Evolutionary conservation across 2,888 invertebrate genomes (phyloP).

Genomic region (Melanchra persicariae): DNA sequence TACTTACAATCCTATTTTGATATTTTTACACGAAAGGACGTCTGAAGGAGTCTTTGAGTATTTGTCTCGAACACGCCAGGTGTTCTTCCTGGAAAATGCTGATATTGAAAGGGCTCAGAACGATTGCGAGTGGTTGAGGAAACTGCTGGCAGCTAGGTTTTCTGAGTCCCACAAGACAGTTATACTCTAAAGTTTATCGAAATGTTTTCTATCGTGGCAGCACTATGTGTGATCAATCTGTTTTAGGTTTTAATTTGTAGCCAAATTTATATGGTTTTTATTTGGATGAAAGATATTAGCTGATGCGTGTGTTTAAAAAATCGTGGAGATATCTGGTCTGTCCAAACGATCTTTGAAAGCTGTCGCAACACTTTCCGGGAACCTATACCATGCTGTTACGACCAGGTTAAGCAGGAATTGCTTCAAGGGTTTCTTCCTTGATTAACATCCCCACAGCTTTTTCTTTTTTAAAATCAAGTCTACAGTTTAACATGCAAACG

Average conservation of each 20-base stretch:
- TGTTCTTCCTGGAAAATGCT: conserved; percentile 8
- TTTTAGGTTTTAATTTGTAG: too few species aligned
- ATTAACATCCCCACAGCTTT: too few species aligned
- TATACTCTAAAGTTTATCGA: neutral
- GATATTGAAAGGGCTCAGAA: conserved; percentile 18
- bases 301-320: too few species aligned
- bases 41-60: conserved; percentile 17
- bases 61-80: conserved; percentile 17
- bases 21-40: conserved; percentile 25
- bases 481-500: neutral
- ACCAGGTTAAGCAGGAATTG: too few species aligned
- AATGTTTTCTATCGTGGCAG: neutral
- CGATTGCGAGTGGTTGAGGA: neutral
- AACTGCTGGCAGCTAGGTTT: neutral
- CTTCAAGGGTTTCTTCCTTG: too few species aligned
- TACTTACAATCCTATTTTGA: conserved; percentile 29
- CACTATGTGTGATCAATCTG: too few species aligned
- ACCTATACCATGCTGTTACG: too few species aligned
- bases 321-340: too few species aligned
- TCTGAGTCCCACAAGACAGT: neutral
- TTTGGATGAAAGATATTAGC: too few species aligned
- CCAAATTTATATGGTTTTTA: too few species aligned
- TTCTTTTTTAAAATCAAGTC: neutral
- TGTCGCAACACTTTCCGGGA: too few species aligned
- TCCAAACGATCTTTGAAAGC: too few species aligned